Base-by-base conservation (phyloP, 30 jellyfish, hydroid and myxozoan genomes). In the Cassiopea andromeda region DNA sequence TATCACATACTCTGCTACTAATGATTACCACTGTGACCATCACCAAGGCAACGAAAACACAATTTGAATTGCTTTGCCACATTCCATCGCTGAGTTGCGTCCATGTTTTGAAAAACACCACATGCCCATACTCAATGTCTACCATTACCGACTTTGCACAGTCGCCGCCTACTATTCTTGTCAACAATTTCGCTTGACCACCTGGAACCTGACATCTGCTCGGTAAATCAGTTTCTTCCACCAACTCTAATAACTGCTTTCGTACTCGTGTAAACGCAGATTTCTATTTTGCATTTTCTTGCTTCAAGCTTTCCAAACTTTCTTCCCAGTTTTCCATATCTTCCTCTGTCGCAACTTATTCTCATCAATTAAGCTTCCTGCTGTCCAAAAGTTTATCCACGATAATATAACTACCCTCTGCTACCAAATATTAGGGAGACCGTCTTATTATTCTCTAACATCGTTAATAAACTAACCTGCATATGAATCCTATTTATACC, bases 21-120 rank as follows among this genome's bases (percentile, higher is more conserved):
- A 7, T 69, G n/a, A n/a, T n/a, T n/a, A n/a, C n/a, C n/a, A 71
- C 89, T 68, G 77, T 70, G 48, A 46, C 46, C 80, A 85, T 46
- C 72, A 1, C 91, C 82, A 57, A 85, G 88, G 69, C 93, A 72
- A 16, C 91, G 70, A 75, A 46, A 85, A 1, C 93, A 85, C 82
- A 85, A 60, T 85, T 85, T 73, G 81, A 73, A 58, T 46, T 58
- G 69, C n/a, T 1, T 75, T 59, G 93, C 82, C 46, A 44, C 82
- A 46, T 75, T 61, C 93, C 93, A 85, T 73, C 89, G 80, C 58
- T 49, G 66, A 48, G n/a, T 17, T 14, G 49, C 17, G 80, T n/a
- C 48, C 69, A 48, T 48, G n/a, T 85, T 64, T 59, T 83, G 61
- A 75, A 85, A 75, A 13, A n/a, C 27, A 75, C 74, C 69, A 74